Evolutionary conservation across 2,113 vertebrate genomes (phyloP), one percentile per base, ranked within the genome.

Genomic region (Rhea pennata): DNA sequence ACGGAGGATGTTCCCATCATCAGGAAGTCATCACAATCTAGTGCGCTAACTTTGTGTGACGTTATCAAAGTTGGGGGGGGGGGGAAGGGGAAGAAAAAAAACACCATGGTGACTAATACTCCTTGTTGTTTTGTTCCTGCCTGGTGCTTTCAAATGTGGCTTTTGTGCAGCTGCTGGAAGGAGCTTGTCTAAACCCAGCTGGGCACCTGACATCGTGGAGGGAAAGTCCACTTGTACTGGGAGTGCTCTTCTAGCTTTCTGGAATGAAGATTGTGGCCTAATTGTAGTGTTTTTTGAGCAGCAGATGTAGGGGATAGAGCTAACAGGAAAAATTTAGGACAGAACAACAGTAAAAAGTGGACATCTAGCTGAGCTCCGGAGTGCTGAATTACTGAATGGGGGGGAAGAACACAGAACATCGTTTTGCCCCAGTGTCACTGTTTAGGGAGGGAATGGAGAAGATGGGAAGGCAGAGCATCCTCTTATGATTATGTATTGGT

Each of bases 111-210:
- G 84, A 95, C 74, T 87, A 85, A 93, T 91, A 50, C 36, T 87
- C 87, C 70, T 10, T 80, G 84, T 81, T 95, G 84, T 80, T 74
- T 1, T 85, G 87, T 77, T 95, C 59, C 92, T 0, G 27, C 92
- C 91, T 94, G 88, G 74, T 36, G 22, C 74, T 76, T 73, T 89
- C 50, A 79, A 81, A 66, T 85, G 81, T 82, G 91, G 71, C 15
- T 77, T 88, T 67, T 70, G 59, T 93, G 94, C 92, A 92, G 88
- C 95, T 95, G 91, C 77, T 91, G 87, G 74, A 84, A 54, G 81
- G 83, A 87, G 67, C 88, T 94, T 39, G 12, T 92, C 72, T 78
- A 62, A 89, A 78, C 83, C 53, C 91, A 84, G 69, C 70, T 83
- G 40, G 62, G 53, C 84, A 97, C 86, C 94, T 93, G 95, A 66